Percentiles rank a stretch among this genome's conserved stretches.
phyloP scores from a whole-genome alignment of 2,888 invertebrate genomes.

The Prenolepis imparis region DNA sequence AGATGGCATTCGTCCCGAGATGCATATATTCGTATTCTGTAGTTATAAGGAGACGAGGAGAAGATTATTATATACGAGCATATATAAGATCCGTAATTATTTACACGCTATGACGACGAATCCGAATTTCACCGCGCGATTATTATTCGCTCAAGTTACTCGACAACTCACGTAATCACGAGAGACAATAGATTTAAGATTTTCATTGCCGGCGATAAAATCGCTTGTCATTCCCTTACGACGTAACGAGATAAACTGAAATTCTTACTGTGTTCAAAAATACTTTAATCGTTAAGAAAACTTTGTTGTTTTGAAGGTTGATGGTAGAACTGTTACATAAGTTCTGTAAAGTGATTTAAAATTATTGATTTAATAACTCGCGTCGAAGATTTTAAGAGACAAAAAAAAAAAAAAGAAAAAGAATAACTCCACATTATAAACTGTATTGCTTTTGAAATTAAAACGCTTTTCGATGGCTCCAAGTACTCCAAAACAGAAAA shows the following conservation, averaged over 20 bases:
- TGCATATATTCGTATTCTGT: neutral
- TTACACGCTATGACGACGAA: neutral
- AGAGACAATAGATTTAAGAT: neutral
- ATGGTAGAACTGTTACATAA: neutral
- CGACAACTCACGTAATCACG: neutral
- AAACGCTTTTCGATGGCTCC: conserved; percentile 26
- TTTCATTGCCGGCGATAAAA: conserved; percentile 5
- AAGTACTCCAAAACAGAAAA: conserved; percentile 35
- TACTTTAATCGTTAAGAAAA: conserved; percentile 3
- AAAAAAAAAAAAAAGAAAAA: neutral
- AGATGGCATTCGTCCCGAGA: conserved; percentile 6
- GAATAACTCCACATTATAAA: neutral
- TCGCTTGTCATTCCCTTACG: neutral
- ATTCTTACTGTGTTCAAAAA: conserved; percentile 8
- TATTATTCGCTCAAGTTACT: neutral
- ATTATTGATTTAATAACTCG: conserved; percentile 16
- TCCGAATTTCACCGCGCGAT: neutral
- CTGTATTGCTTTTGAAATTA: neutral
- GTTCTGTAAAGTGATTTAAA: neutral
- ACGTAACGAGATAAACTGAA: conserved; percentile 5
- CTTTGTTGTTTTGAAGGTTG: conserved; percentile 25
- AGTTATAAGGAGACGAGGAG: neutral
- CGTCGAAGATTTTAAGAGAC: neutral
- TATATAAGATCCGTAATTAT: neutral
- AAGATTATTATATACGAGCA: neutral